Evolutionary conservation across 2,797 vertebrate species (phyloP), one percentile per base, ranked within the genome.

Genomic region (Carcharodon carcharias): DNA sequence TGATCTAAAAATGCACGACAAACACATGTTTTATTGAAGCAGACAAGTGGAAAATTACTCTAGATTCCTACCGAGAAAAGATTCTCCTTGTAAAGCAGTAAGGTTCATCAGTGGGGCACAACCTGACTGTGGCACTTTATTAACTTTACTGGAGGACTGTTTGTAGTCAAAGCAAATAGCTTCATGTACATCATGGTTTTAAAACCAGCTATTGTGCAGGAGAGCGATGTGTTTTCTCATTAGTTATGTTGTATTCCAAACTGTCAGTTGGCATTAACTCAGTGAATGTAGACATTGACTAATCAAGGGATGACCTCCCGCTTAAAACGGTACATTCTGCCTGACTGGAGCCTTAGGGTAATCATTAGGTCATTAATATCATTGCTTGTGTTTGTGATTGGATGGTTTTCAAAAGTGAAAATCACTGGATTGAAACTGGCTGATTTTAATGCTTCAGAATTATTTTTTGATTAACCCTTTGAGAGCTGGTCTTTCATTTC

Each of bases 291-390:
- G 98, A 98, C 96, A 97, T 97, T 97, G 97, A 97, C 97, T 98
- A 98, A 98, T 98, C 98, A 97, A 98, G 98, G 97, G 96, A 97
- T 98, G 98, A 98, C 97, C 98, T 97, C 97, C 96, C 97, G 96
- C 97, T 97, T 96, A 96, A 96, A 98, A 97, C 97, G 97, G 97
- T 97, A 98, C 97, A 97, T 98, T 98, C 98, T 97, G 98, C 98
- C 98, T 97, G 98, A 97, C 96, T 96, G 97, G 97, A 97, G 97
- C 97, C 95, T 96, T 97, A 98, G 96, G 96, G 97, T 97, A 98
- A 98, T 98, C 97, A 98, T 97, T 96, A 96, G 97, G 96, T 97
- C 98, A 98, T 98, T 99, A 98, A 98, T 98, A 98, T 98, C 98
- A 98, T 98, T 98, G 98, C 98, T 96, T 97, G 97, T 96, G 97